phyloP scores from a whole-genome alignment of 2,113 vertebrate species.

The Phalacrocorax aristotelis region DNA sequence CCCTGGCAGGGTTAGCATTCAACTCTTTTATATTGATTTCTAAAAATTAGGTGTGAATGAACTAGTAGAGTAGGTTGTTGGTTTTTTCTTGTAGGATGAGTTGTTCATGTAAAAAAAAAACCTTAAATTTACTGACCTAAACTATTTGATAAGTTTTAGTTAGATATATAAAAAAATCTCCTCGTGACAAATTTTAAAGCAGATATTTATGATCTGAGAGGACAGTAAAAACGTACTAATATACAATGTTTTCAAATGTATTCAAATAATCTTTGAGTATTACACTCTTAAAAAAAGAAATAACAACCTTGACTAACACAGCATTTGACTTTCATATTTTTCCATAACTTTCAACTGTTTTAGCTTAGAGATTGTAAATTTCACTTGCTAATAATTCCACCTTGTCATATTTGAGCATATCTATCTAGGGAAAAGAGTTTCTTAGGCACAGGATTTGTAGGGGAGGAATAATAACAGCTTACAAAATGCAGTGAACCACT shows the following conservation, averaged over 20 bases:
- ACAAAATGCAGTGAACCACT: not conserved
- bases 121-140: not conserved
- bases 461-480: not conserved
- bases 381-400: not conserved
- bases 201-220: not conserved
- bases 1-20: not conserved
- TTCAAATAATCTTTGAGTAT: not conserved
- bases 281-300: not conserved
- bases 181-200: not conserved
- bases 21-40: not conserved
- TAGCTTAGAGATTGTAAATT: not conserved
- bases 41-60: not conserved
- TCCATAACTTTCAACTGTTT: not conserved
- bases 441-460: not conserved
- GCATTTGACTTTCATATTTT: not conserved
- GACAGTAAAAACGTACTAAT: rapidly evolving
- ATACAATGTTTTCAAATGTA: not conserved
- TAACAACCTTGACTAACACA: not conserved
- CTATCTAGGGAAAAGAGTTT: not conserved
- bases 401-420: not conserved
- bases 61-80: not conserved
- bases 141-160: not conserved
- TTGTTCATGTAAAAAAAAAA: not conserved
- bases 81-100: not conserved
- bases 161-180: not conserved